phyloP scores from a whole-genome alignment of 2,888 invertebrate species.

The Cheilosia urbana region DNA sequence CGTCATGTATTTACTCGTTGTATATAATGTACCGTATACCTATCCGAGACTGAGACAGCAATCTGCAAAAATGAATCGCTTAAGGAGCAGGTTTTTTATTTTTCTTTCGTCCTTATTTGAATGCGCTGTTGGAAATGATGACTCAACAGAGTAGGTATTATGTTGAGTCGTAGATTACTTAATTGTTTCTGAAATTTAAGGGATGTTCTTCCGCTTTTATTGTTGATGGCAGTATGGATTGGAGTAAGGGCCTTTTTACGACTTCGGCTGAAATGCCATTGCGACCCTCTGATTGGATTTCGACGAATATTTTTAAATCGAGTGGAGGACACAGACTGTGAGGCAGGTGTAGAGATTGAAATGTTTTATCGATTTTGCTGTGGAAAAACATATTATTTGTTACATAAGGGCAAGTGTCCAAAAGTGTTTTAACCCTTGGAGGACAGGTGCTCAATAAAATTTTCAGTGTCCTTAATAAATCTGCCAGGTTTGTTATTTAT shows the following conservation, averaged over 20 bases:
- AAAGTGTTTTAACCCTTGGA: not conserved
- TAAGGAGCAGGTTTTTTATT: conserved; percentile 9
- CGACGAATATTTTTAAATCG: not conserved
- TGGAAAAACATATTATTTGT: not conserved
- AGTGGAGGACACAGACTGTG: not conserved
- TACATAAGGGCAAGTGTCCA: not conserved
- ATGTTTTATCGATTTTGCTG: conserved; percentile 7
- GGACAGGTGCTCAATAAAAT: not conserved
- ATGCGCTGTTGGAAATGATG: conserved; percentile 35
- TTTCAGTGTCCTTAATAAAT: not conserved
- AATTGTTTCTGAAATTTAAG: conserved; percentile 34
- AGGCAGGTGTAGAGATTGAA: conserved; percentile 22
- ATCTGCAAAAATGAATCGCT: conserved; percentile 40
- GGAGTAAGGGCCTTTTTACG: not conserved
- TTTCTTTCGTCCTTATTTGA: conserved; percentile 18
- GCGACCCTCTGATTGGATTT: not conserved
- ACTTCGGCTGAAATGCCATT: not conserved
- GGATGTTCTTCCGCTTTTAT: conserved; percentile 1
- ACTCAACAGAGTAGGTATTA: conserved; percentile 30
- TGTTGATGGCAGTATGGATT: conserved; percentile 15
- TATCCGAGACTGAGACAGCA: not conserved
- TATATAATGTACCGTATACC: not conserved
- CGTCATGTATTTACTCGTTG: conserved; percentile 52
- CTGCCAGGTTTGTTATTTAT: not conserved
- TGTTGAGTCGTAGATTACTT: conserved; percentile 21